These are phyloP conservation scores for Pterocles orientalis DNA, from an alignment of 2,113 vertebrate species.

Conservation along the genomic window DNA sequence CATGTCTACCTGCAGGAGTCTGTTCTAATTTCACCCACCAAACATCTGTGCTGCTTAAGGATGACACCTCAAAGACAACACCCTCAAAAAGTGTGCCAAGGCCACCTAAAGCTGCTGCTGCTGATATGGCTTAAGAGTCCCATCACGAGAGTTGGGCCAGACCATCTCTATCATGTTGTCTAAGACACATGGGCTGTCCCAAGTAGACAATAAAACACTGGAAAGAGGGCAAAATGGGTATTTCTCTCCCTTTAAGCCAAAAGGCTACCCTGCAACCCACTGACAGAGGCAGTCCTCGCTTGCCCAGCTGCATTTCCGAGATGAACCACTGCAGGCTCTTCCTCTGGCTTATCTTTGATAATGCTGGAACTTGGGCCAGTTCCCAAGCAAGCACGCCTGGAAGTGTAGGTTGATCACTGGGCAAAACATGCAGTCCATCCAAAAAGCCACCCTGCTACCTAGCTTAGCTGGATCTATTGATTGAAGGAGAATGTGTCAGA, in stretches of 20 bases:
- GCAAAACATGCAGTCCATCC: background rate
- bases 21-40: background rate
- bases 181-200: background rate
- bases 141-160: background rate
- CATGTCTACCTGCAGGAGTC: background rate
- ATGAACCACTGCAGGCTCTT: background rate
- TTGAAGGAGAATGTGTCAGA: background rate
- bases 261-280: background rate
- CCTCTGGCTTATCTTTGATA: background rate
- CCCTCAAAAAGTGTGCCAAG: background rate
- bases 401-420: background rate
- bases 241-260: background rate
- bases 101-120: background rate
- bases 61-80: rapidly evolving
- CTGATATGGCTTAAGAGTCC: background rate
- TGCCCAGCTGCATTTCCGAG: background rate
- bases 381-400: background rate
- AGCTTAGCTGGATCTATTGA: background rate
- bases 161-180: background rate
- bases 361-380: background rate
- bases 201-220: background rate
- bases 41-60: background rate
- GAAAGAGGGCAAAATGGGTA: background rate
- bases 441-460: background rate
- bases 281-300: background rate